These are phyloP conservation scores for Pseudoatta argentina DNA, from an alignment of 1,140 invertebrate species.

Conservation along the genomic window DNA sequence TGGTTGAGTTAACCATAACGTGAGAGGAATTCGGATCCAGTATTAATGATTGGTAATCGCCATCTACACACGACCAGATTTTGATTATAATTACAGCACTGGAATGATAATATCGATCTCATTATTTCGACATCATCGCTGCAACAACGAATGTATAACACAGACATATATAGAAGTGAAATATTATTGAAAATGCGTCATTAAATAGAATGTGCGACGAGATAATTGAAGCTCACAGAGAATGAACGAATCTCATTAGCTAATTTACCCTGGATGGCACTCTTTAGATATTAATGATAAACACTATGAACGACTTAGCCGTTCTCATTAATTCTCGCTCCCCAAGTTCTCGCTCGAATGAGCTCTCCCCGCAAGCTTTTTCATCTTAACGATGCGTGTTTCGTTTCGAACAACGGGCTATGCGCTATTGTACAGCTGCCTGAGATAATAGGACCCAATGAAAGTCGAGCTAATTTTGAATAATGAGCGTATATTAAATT, in stretches of 20 bases:
- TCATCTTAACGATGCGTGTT: slow-evolving; percentile 49
- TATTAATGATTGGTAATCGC: slow-evolving; percentile 42
- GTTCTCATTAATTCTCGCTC: slow-evolving; percentile 32
- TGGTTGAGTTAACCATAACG: slow-evolving; percentile 18
- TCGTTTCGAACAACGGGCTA: slow-evolving; percentile 43
- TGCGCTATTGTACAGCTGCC: slow-evolving; percentile 32
- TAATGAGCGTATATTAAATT: slow-evolving; percentile 79
- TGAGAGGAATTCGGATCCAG: slow-evolving; percentile 11
- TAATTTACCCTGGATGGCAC: slow-evolving; percentile 23
- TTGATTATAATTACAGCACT: not conserved
- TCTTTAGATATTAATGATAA: slow-evolving; percentile 44
- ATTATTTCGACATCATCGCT: slow-evolving; percentile 21
- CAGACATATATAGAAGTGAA: not conserved
- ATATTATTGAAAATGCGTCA: slow-evolving; percentile 2
- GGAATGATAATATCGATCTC: slow-evolving; percentile 26
- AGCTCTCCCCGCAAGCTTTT: slow-evolving; percentile 35
- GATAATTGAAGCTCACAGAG: slow-evolving; percentile 3
- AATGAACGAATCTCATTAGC: not conserved
- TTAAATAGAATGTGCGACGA: slow-evolving; percentile 10
- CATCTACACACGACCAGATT: slow-evolving; percentile 4
- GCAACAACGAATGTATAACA: not conserved
- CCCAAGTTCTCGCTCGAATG: slow-evolving; percentile 14
- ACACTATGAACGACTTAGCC: slow-evolving; percentile 32
- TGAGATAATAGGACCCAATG: slow-evolving; percentile 30
- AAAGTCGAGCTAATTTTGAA: slow-evolving; percentile 76